Evolutionary conservation across 1,140 invertebrate species (phyloP).

Genomic region (Psix sp.): DNA sequence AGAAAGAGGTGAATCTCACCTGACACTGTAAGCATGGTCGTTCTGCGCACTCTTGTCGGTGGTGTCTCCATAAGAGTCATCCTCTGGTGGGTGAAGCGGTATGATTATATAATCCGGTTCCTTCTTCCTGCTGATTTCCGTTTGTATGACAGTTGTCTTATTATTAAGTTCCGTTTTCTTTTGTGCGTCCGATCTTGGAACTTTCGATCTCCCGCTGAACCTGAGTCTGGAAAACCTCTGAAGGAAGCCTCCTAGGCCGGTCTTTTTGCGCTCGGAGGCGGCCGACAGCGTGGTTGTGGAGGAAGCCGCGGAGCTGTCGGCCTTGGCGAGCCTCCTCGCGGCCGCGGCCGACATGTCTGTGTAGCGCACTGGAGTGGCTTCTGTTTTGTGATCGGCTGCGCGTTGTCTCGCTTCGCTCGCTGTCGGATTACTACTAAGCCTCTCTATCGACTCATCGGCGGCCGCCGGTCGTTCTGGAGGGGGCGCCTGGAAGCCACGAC

Average conservation of each 20-base stretch:
- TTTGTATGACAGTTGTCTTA: conserved; percentile 16
- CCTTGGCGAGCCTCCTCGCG: conserved; percentile 73
- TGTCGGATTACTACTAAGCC: conserved; percentile 55
- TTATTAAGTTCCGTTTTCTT: conserved; percentile 56
- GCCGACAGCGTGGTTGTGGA: conserved; percentile 33
- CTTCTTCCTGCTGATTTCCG: conserved; percentile 61
- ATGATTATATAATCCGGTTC: conserved; percentile 76
- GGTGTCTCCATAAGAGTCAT: conserved; percentile 55
- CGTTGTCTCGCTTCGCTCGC: conserved; percentile 64
- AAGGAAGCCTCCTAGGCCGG: conserved; percentile 76
- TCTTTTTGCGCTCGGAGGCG: conserved; percentile 68
- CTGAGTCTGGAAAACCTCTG: conserved; percentile 77
- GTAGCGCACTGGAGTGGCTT: conserved; percentile 51
- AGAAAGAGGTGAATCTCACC: no score
- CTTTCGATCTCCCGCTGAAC: conserved; percentile 75
- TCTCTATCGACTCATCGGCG: conserved; percentile 16
- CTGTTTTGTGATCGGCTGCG: conserved; percentile 49
- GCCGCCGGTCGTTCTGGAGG: conserved; percentile 38
- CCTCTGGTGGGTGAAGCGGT: conserved; percentile 73
- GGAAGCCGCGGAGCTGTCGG: conserved; percentile 53
- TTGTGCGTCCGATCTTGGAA: conserved; percentile 69
- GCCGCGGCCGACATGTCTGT: conserved; percentile 68
- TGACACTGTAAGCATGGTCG: conserved; percentile 65
- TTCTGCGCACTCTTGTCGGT: conserved; percentile 38
- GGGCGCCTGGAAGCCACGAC: conserved; percentile 61